Percentiles rank a stretch among this genome's conserved stretches.
phyloP scores from a whole-genome alignment of 2,888 invertebrate species.

The Rutpela maculata region DNA sequence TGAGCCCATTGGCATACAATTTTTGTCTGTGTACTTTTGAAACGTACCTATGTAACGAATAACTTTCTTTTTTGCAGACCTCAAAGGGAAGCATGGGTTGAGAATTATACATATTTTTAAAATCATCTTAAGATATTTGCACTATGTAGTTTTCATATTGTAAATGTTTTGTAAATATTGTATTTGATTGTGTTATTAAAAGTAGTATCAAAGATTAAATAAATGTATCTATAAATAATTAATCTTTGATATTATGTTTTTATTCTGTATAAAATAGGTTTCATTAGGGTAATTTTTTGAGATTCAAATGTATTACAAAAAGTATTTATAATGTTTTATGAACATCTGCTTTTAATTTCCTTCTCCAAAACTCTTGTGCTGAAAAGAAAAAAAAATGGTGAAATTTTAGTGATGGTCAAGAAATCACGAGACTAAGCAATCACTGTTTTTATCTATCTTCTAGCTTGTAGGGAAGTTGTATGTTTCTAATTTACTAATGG shows the following conservation, averaged over 20 bases:
- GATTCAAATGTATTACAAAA: slow-evolving; percentile 3
- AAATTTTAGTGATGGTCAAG: neutral
- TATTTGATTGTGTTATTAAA: slow-evolving; percentile 21
- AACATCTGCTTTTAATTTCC: slow-evolving; percentile 17
- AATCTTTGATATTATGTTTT: neutral
- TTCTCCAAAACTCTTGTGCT: neutral
- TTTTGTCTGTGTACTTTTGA: too few relatives aligned
- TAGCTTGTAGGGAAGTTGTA: neutral
- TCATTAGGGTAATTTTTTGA: neutral
- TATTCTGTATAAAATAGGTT: neutral
- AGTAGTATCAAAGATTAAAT: slow-evolving; percentile 18
- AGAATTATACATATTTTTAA: slow-evolving; percentile 12
- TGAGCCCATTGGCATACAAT: too few relatives aligned
- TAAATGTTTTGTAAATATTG: slow-evolving; percentile 44
- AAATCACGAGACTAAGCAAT: neutral
- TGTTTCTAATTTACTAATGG: slow-evolving; percentile 1
- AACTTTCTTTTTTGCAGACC: slow-evolving; percentile 53
- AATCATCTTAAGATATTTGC: slow-evolving; percentile 9
- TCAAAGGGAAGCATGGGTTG: slow-evolving; percentile 59
- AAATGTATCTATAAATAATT: neutral
- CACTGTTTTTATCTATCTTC: too few relatives aligned
- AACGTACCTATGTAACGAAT: neutral
- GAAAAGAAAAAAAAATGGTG: neutral
- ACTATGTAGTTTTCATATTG: slow-evolving; percentile 18
- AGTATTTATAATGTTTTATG: slow-evolving; percentile 26